Evolutionary conservation across 2,888 invertebrate species (phyloP).

Genomic region (Caprella mutica): DNA sequence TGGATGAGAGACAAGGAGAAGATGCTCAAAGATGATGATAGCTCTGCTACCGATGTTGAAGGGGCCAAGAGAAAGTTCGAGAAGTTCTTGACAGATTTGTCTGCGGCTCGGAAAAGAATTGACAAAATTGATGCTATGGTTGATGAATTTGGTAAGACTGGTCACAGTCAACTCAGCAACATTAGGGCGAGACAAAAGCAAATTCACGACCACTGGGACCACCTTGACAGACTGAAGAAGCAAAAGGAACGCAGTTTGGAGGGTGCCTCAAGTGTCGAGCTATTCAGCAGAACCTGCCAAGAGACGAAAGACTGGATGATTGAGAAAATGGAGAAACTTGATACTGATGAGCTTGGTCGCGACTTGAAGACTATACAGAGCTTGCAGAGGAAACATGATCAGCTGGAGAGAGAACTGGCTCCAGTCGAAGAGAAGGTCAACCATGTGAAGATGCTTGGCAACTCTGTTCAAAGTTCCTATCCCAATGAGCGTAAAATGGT

Average conservation of each 20-base stretch:
- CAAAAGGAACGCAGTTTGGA: slow-evolving; percentile 84
- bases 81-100: slow-evolving; percentile 46
- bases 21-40: slow-evolving; percentile 61
- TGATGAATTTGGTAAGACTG: slow-evolving; percentile 57
- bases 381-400: slow-evolving; percentile 78
- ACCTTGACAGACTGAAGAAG: slow-evolving; percentile 69
- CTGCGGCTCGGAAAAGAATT: slow-evolving; percentile 80
- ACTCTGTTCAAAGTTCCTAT: slow-evolving; percentile 81
- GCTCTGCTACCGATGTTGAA: slow-evolving; percentile 76
- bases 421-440: slow-evolving; percentile 85
- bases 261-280: slow-evolving; percentile 77
- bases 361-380: slow-evolving; percentile 86
- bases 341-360: slow-evolving; percentile 53
- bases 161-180: slow-evolving; percentile 60
- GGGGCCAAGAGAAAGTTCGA: slow-evolving; percentile 90
- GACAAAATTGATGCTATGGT: slow-evolving; percentile 80
- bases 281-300: slow-evolving; percentile 90
- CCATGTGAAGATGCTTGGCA: slow-evolving; percentile 72
- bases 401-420: slow-evolving; percentile 83
- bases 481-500: slow-evolving; percentile 81
- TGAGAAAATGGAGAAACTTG: slow-evolving; percentile 85
- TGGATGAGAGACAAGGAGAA: slow-evolving; percentile 96
- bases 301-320: slow-evolving; percentile 96
- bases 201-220: slow-evolving; percentile 79
- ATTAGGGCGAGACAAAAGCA: slow-evolving; percentile 53